Conservation (phyloP, 2,888 invertebrate genomes). For the Drosophila recens region DNA sequence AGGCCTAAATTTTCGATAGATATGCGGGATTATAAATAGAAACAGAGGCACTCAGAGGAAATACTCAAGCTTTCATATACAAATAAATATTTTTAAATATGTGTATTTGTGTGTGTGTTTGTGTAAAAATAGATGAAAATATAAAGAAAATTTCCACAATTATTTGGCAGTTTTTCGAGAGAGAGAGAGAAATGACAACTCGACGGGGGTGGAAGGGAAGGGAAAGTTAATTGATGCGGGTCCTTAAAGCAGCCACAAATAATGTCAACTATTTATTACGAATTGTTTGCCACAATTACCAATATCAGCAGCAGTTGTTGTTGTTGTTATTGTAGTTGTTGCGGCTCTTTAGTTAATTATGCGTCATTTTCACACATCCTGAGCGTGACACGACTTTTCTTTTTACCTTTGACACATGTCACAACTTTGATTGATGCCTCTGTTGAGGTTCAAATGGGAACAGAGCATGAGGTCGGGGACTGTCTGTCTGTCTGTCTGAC, state of each 20-base stretch:
- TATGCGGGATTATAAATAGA: slow-evolving; percentile 48
- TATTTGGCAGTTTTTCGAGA: slow-evolving; percentile 36
- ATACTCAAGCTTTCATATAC: slow-evolving; percentile 11
- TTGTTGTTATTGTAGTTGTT: slow-evolving; percentile 5
- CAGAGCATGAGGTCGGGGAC: neutral
- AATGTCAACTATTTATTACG: slow-evolving; percentile 18
- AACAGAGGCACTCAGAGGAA: slow-evolving; percentile 10
- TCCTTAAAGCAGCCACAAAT: slow-evolving; percentile 19
- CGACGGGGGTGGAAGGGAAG: slow-evolving; percentile 11
- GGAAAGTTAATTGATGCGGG: slow-evolving; percentile 73
- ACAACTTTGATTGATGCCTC: slow-evolving; percentile 65
- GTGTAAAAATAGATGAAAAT: slow-evolving; percentile 68
- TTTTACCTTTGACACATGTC: slow-evolving; percentile 77
- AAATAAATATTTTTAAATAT: slow-evolving; percentile 6
- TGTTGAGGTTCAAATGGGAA: neutral
- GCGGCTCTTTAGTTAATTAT: slow-evolving; percentile 36
- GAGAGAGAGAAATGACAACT: slow-evolving; percentile 46
- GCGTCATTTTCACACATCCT: slow-evolving; percentile 62
- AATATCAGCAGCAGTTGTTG: neutral
- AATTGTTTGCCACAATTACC: slow-evolving; percentile 40
- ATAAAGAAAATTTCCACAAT: slow-evolving; percentile 57
- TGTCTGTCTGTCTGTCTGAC: slow-evolving; percentile 6
- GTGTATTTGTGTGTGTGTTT: slow-evolving; percentile 5
- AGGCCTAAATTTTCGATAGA: slow-evolving; percentile 61
- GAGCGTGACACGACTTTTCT: slow-evolving; percentile 33